A percentile compares a stretch with the other conserved stretches of the same genome.
Evolutionary conservation across 92 coral and sea anemone species (phyloP).

Genomic region (Palythoa heliodiscus): DNA sequence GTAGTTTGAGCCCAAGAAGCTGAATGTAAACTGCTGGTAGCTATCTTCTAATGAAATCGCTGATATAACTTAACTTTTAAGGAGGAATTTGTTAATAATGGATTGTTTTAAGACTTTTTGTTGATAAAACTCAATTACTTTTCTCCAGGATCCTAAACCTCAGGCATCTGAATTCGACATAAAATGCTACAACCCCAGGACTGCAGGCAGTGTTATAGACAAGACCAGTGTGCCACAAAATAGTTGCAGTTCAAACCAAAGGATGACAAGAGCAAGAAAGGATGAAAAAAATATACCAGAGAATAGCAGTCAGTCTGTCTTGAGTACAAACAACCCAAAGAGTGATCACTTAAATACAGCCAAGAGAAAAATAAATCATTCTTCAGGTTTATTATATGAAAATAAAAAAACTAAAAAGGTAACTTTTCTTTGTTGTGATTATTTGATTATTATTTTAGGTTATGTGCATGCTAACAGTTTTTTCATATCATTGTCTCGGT

Average conservation of each 20-base stretch:
- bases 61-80: too few relatives aligned
- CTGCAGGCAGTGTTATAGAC: not conserved
- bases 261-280: not conserved
- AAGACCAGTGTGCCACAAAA: not conserved
- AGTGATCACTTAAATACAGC: not conserved
- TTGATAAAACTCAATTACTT: not conserved
- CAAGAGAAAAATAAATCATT: not conserved
- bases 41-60: too few relatives aligned
- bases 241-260: not conserved
- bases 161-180: constrained; percentile 23
- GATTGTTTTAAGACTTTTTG: not conserved
- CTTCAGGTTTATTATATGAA: not conserved
- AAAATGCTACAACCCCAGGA: constrained; percentile 1
- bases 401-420: constrained; percentile 22
- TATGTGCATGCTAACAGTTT: too few relatives aligned
- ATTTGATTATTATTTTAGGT: not conserved
- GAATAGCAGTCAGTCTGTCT: not conserved
- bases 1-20: too few relatives aligned
- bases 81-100: too few relatives aligned
- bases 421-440: not conserved
- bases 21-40: too few relatives aligned
- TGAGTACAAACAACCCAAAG: not conserved
- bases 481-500: too few relatives aligned
- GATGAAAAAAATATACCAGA: not conserved
- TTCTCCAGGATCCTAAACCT: constrained; percentile 3